These are phyloP conservation scores for Drosophila truncata DNA, from an alignment of 1,140 invertebrate species.

Conservation along the genomic window DNA sequence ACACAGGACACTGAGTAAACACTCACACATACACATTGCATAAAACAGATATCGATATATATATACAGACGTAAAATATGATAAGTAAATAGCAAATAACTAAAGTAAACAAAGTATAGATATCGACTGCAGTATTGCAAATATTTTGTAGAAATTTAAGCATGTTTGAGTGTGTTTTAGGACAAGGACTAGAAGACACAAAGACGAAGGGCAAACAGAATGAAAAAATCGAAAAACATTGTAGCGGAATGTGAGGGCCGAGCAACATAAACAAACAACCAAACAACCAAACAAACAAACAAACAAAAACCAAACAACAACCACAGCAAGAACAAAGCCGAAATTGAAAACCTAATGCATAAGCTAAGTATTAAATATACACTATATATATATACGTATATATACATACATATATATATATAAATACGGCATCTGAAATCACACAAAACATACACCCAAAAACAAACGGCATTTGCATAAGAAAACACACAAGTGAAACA, in stretches of 20 bases:
- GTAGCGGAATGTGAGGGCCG: conserved; percentile 56
- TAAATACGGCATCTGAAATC: conserved; percentile 55
- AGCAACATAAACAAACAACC: conserved; percentile 43
- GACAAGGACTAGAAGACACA: conserved; percentile 63
- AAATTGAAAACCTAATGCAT: conserved; percentile 62
- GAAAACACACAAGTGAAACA: conserved; percentile 69
- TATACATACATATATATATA: conserved; percentile 26
- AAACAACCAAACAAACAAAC: conserved; percentile 27
- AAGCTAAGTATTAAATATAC: conserved; percentile 80
- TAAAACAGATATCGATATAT: conserved; percentile 44
- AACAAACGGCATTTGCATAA: conserved; percentile 60
- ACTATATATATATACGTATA: conserved; percentile 39
- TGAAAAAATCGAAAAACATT: conserved; percentile 56
- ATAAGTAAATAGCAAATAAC: conserved; percentile 79
- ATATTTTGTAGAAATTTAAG: conserved; percentile 85
- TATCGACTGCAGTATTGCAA: conserved; percentile 85
- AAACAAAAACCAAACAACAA: conserved; percentile 26
- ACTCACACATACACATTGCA: conserved; percentile 28
- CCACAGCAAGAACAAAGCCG: conserved; percentile 46
- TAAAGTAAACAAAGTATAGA: conserved; percentile 79
- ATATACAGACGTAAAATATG: conserved; percentile 72
- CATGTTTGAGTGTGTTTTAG: conserved; percentile 78
- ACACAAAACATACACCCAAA: conserved; percentile 47
- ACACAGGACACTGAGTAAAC: conserved; percentile 41
- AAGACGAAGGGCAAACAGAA: conserved; percentile 53